Evolutionary conservation across 1,140 invertebrate species (phyloP), one percentile per base, ranked within the genome.

Genomic region (Drosophila nebulosa): DNA sequence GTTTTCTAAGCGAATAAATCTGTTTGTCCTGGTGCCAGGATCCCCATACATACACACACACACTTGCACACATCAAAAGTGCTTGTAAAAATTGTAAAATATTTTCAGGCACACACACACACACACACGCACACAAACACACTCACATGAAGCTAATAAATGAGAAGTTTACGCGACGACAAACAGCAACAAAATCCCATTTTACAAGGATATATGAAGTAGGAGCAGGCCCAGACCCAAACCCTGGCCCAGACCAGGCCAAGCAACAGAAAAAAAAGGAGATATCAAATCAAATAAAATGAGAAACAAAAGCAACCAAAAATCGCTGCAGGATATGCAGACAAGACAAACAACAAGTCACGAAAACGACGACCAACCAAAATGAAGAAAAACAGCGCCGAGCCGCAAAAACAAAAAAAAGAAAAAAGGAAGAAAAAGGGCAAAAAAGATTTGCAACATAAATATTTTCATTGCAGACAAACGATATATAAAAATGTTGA

Each of bases 291-390:
- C 39, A 46, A 46, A 46, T 46, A 46, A 46, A 61, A 66, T 36
- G 18, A 42, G 39, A 46, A 46, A 46, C 39, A 46, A 46, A 46
- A 46, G 39, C 39, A 46, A 46, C 51, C 76, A 64, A 76, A 78
- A 81, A 85, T 72, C 74, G 81, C 83, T 81, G 83, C 83, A 88
- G 83, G 81, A 81, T 88, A 86, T 88, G 83, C 81, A 88, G 81
- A 81, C 81, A 86, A 86, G 83, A 69, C 83, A 86, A 88, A 86
- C 81, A 88, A 86, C 81, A 85, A 85, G 81, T 85, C 78, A 85
- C 80, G 76, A 85, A 46, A 84, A 64, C 79, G 63, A 74, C 39
- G 64, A 36, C 56, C 73, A 62, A 59, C 72, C 24, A 69, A 77
- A 67, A 78, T 55, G 56, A 79, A 71, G 56, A 79, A 79, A 66